phyloP scores from a whole-genome alignment of 2,888 invertebrate species.

The Lasius fuliginosus region DNA sequence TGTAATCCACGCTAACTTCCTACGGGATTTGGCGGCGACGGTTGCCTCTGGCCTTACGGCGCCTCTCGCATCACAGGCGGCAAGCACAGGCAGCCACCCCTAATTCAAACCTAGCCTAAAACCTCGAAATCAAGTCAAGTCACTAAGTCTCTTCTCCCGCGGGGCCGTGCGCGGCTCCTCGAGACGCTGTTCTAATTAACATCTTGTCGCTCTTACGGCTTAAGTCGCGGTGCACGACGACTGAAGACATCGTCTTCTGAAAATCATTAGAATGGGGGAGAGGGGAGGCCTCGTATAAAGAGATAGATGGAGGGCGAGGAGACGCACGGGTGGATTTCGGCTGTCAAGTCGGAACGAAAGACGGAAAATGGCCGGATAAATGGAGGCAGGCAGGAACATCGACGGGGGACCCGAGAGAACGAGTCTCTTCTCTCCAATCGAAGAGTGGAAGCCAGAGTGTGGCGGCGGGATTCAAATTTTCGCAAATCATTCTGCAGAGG shows the following conservation, averaged over 20 bases:
- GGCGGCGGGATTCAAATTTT: conserved; percentile 81
- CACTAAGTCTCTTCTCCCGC: conserved; percentile 81
- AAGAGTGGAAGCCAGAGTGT: conserved; percentile 51
- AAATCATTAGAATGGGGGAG: conserved; percentile 79
- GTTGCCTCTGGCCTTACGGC: conserved; percentile 64
- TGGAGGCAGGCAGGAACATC: conserved; percentile 53
- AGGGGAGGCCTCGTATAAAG: conserved; percentile 1
- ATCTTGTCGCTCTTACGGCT: conserved; percentile 82
- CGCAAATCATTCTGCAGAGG: conserved; percentile 79
- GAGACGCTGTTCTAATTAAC: conserved; percentile 85
- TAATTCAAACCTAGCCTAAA: conserved; percentile 81
- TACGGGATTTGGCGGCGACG: conserved; percentile 82
- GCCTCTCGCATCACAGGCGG: conserved; percentile 55
- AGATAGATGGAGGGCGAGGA: conserved; percentile 41
- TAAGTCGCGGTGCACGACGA: conserved; percentile 67
- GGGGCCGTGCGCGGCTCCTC: conserved; percentile 67
- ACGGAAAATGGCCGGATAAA: conserved; percentile 57
- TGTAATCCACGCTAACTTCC: conserved; percentile 86
- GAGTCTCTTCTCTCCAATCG: conserved; percentile 25
- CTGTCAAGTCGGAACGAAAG: conserved; percentile 50
- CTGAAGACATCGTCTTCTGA: conserved; percentile 73
- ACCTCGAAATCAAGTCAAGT: conserved; percentile 85
- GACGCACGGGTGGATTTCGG: conserved; percentile 38
- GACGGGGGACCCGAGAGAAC: conserved; percentile 46
- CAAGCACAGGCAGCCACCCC: conserved; percentile 73